phyloP scores from a whole-genome alignment of 1,140 invertebrate species.

The Drosophila santomea region DNA sequence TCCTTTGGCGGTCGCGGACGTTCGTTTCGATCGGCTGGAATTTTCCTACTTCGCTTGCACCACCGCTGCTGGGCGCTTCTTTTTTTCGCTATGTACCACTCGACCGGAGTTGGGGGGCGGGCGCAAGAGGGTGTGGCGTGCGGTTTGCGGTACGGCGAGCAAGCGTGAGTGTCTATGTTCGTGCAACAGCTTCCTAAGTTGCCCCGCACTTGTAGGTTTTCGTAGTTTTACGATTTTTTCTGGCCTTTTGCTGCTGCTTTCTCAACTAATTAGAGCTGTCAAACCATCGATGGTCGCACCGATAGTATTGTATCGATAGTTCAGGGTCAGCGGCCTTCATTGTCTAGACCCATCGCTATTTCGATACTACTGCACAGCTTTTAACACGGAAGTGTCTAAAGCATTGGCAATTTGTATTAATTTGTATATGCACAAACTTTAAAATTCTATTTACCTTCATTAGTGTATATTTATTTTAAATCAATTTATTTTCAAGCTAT shows the following conservation, averaged over 20 bases:
- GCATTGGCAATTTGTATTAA: no score
- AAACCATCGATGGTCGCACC: conserved; percentile 28
- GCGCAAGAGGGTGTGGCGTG: conserved; percentile 10
- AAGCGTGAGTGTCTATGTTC: neutral
- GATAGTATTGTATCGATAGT: conserved; percentile 4
- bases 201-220: conserved; percentile 73
- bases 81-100: conserved; percentile 1
- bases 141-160: conserved; percentile 16
- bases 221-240: conserved; percentile 72
- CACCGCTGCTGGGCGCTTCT: conserved; percentile 43
- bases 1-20: conserved; percentile 68
- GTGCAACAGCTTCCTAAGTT: conserved; percentile 56
- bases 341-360: neutral
- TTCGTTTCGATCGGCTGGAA: conserved; percentile 52
- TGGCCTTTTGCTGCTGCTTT: conserved; percentile 54
- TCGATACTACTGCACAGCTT: neutral
- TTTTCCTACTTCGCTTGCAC: conserved; percentile 60
- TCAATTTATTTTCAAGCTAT: neutral
- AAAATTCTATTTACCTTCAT: no score
- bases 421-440: neutral
- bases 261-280: conserved; percentile 55
- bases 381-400: no score
- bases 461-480: no score
- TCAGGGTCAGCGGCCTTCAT: neutral
- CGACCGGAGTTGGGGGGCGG: conserved; percentile 12